Evolutionary conservation across 2,797 vertebrate genomes (phyloP).

Genomic region (Malacoctenus gilli): DNA sequence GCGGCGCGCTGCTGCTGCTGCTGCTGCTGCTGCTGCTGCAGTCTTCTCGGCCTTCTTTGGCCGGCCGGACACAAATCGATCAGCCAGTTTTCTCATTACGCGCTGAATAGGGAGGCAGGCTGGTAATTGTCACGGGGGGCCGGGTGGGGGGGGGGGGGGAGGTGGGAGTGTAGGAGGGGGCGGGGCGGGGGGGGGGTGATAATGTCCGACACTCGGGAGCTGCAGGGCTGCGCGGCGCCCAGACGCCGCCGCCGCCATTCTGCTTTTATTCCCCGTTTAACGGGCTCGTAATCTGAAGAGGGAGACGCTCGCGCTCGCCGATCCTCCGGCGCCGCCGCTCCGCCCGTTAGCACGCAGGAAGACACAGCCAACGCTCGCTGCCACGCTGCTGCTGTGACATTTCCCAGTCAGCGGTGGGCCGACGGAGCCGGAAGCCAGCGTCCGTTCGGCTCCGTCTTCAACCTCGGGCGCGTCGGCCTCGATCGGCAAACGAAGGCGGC

Average conservation of each 20-base stretch:
- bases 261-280: constrained; percentile 71
- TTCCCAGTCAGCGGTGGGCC: no score
- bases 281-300: constrained; percentile 55
- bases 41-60: constrained; percentile 63
- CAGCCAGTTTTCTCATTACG: constrained; percentile 83
- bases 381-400: no score
- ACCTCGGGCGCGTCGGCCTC: constrained; percentile 30
- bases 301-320: constrained; percentile 52
- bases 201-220: constrained; percentile 75
- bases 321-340: constrained; percentile 32
- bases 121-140: constrained; percentile 82
- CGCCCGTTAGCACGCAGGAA: constrained; percentile 29
- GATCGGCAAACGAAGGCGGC: constrained; percentile 62
- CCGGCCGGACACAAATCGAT: constrained; percentile 80
- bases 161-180: constrained; percentile 77
- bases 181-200: constrained; percentile 77
- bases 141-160: constrained; percentile 79
- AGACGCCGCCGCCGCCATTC: constrained; percentile 69
- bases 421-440: no score
- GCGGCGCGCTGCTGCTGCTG: no score
- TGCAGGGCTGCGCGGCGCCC: constrained; percentile 69
- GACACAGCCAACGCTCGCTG: no score
- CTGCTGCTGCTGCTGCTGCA: no score
- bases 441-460: no score
- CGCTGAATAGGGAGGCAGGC: constrained; percentile 80